Evolutionary conservation across 2,797 vertebrate genomes (phyloP), one percentile per base, ranked within the genome.

Genomic region (Malacoraja senta): DNA sequence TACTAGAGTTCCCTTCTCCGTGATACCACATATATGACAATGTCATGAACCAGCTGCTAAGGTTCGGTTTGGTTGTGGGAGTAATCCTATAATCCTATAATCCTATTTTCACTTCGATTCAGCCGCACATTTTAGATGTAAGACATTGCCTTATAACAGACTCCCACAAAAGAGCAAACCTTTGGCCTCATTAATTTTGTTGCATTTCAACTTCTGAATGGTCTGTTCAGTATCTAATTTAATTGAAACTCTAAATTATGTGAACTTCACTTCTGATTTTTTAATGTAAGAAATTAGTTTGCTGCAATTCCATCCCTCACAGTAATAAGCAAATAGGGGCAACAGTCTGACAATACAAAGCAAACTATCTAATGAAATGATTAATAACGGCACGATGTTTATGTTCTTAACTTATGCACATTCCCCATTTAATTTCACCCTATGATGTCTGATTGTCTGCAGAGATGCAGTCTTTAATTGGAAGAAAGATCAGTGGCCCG

Each of bases 231-330:
- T 92, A 92, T 58, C 24, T 44, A 13, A 92, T 53, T 76, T 53
- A 92, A 76, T 92, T 53, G 26, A 76, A 92, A 68, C 76, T 29
- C 38, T 92, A 71, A 92, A 76, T 92, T 76, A 76, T 76, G 71
- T 24, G 72, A 53, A 72, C 17, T 65, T 90, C 35, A 74, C 10
- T 92, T 76, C 29, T 88, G 84, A 68, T 88, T 88, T 72, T 76
- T 2, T 44, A 29, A 29, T 58, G 38, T 53, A 38, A 53, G 90
- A 76, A 74, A 24, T 68, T 7, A 3, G 26, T 53, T 44, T 76
- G 58, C 35, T 91, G 35, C 26, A 13, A 10, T 76, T 74, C 90
- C 26, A 15, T 92, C 68, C 26, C 10, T 12, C 38, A 76, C 21
- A 53, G 29, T 92, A 29, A 74, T 72, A 24, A 71, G n/a, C 17